Percentiles rank a stretch among this genome's conserved stretches.
phyloP scores from a whole-genome alignment of 2,113 vertebrate genomes.

The Carollia perspicillata region DNA sequence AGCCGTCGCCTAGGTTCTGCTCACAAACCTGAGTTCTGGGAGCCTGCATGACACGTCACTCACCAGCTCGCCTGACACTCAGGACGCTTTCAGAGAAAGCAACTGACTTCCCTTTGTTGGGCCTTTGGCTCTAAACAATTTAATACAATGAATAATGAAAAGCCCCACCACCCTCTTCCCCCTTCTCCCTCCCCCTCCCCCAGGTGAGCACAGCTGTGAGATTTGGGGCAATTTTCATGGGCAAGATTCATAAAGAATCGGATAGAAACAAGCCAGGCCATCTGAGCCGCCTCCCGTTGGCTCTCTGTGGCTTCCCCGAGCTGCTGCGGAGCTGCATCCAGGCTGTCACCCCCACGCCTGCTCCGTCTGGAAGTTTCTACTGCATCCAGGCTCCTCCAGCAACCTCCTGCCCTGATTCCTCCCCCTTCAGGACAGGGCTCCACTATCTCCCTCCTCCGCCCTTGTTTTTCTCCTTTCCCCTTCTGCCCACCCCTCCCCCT shows the following conservation, averaged over 20 bases:
- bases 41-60: background rate
- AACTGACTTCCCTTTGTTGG: background rate
- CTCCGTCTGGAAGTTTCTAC: background rate
- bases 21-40: fast-evolving
- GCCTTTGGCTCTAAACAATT: background rate
- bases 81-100: background rate
- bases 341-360: fast-evolving
- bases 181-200: fast-evolving
- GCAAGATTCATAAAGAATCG: background rate
- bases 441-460: background rate
- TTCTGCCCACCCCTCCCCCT: background rate
- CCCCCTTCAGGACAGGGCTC: background rate
- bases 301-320: background rate
- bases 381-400: background rate
- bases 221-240: background rate
- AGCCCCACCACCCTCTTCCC: background rate
- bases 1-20: background rate
- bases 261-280: background rate
- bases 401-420: background rate
- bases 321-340: background rate
- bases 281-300: background rate
- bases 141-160: slow-evolving; percentile 18
- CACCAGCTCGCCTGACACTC: background rate
- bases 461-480: background rate
- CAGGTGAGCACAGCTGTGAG: slow-evolving; percentile 43